phyloP scores from a whole-genome alignment of 2,113 vertebrate species.

The Callocephalon fimbriatum region DNA sequence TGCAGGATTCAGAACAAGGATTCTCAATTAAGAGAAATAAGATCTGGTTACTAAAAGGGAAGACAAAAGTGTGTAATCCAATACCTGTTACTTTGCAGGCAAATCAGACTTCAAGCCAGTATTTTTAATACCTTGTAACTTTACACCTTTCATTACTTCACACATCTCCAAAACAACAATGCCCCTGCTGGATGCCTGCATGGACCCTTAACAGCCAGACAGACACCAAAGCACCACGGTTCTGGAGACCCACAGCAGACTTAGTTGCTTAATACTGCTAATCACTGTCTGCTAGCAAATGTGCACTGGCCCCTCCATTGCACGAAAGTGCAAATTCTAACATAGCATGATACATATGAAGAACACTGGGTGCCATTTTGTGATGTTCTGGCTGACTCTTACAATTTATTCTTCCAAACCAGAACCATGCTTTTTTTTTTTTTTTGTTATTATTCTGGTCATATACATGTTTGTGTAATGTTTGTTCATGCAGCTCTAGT shows the following conservation, averaged over 20 bases:
- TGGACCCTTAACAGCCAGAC: neutral
- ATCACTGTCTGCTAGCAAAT: neutral
- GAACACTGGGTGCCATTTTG: neutral
- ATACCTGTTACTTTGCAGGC: neutral
- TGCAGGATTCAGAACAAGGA: neutral
- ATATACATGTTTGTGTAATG: neutral
- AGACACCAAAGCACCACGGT: neutral
- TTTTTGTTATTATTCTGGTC: neutral
- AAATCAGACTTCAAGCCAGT: neutral
- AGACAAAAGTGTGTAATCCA: neutral
- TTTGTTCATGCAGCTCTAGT: neutral
- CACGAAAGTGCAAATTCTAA: neutral
- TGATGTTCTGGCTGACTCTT: neutral
- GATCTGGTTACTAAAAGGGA: neutral
- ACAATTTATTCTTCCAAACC: neutral
- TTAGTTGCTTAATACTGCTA: neutral
- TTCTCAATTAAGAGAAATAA: neutral
- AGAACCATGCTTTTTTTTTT: neutral
- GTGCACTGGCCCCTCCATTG: neutral
- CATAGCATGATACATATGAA: neutral
- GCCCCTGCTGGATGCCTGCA: neutral
- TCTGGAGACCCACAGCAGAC: neutral
- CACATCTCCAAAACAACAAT: neutral
- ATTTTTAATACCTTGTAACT: neutral
- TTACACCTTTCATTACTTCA: neutral